Base-by-base conservation (phyloP, 2,113 vertebrate genomes). In the Melanostigma gelatinosum region DNA sequence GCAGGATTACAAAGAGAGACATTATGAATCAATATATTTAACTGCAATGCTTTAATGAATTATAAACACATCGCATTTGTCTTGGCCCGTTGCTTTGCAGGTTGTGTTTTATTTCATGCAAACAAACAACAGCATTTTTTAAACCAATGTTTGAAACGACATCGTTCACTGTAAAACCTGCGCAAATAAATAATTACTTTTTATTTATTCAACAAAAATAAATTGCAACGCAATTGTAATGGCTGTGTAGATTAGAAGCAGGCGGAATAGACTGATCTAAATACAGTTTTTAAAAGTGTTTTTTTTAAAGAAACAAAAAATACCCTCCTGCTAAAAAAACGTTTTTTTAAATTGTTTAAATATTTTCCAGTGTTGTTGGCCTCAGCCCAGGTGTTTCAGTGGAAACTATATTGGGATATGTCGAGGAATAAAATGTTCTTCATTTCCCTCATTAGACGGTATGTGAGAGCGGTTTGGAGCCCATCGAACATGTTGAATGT, bases 141-240 rank as follows among this genome's bases (percentile, higher is more conserved):
- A 78, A 50, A 34, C 15, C 24, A 8, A 54, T 13, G 63, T 57
- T 63, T 72, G 1, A 36, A 70, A 48, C 12, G 5, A 0, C 27
- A 36, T 62, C 12, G 4, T 57, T 22, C 57, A 73, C 42, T 61
- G 16, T 73, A 69, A 77, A 29, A 77, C 52, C 10, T 36, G 48
- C 36, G 72, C 38, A 42, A 42, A 42, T 42, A 42, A 42, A 42
- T 42, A 34, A 5, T 34, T 34, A 34, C 6, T 34, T 34, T 34
- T 34, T 32, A 44, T 10, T 4, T 44, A 15, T 46, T 46, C 4
- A 46, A 46, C 13, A 12, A 46, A 46, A 46, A 44, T 1, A 46
- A 8, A 42, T 42, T 69, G 40, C 0, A 12, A 4, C 15, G 12
- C 24, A 52, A 0, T 40, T 50, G 7, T 24, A 46, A 13, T 52